Percentiles rank a stretch among this genome's conserved stretches.
These are phyloP conservation scores for Ashinkailepas kermadecensis DNA, from an alignment of 2,888 invertebrate genomes.

Conservation along the genomic window DNA sequence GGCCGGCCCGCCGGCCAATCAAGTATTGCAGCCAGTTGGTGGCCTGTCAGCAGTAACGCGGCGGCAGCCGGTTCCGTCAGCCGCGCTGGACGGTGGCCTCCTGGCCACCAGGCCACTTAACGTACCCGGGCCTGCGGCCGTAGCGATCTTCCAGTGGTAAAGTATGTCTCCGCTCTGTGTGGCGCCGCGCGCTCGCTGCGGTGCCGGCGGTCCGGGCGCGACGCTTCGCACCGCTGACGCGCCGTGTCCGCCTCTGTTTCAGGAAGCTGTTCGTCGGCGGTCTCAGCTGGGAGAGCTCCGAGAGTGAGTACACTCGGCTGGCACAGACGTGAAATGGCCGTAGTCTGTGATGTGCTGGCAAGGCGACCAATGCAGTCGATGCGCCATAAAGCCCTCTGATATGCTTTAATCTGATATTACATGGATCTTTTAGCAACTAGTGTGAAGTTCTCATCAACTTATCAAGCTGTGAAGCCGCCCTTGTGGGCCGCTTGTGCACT, in stretches of 20 bases:
- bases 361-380: too few relatives aligned
- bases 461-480: too few relatives aligned
- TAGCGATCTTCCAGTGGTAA: neutral
- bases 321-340: too few relatives aligned
- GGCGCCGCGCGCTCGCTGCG: neutral
- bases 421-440: too few relatives aligned
- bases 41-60: neutral
- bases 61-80: neutral
- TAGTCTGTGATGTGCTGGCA: too few relatives aligned
- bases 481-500: too few relatives aligned
- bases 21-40: neutral
- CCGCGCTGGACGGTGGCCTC: neutral
- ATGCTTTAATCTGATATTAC: too few relatives aligned
- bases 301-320: constrained; percentile 41
- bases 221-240: neutral
- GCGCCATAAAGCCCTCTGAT: too few relatives aligned
- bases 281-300: constrained; percentile 95
- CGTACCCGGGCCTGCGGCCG: neutral
- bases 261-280: constrained; percentile 99
- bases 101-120: neutral
- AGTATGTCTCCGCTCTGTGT: neutral
- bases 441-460: too few relatives aligned
- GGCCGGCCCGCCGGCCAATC: neutral
- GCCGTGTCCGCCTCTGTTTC: constrained; percentile 41
- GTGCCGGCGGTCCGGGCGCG: neutral